A percentile compares a stretch with the other conserved stretches of the same genome.
Evolutionary conservation across 2,888 invertebrate species (phyloP).

Genomic region (Habrosyne pyritoides): DNA sequence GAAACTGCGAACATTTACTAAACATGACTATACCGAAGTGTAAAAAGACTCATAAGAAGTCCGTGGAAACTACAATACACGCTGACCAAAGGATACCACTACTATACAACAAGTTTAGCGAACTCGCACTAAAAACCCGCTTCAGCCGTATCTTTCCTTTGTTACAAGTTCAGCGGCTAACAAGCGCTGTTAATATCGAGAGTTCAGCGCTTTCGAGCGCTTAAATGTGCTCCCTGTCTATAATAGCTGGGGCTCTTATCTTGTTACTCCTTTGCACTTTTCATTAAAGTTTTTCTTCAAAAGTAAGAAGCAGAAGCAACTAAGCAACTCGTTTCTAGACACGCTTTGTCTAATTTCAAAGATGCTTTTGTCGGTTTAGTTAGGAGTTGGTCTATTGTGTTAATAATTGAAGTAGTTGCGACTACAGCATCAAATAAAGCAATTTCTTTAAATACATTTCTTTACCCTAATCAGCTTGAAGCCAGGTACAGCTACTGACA

Average conservation of each 20-base stretch:
- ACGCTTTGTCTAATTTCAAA: constrained; percentile 26
- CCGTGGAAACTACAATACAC: not conserved
- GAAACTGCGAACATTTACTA: not conserved
- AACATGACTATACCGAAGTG: not conserved
- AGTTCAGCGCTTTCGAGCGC: constrained; percentile 9
- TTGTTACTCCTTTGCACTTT: constrained; percentile 18
- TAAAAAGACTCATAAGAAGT: not conserved
- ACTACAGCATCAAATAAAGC: not conserved
- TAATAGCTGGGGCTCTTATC: constrained; percentile 17
- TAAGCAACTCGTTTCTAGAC: constrained; percentile 13
- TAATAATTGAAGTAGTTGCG: not conserved
- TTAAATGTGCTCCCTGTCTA: constrained; percentile 7
- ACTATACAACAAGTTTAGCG: constrained; percentile 3
- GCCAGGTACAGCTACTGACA: too few relatives aligned
- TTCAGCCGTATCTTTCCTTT: constrained; percentile 3
- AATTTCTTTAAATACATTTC: not conserved
- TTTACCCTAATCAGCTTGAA: too few relatives aligned
- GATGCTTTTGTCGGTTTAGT: not conserved
- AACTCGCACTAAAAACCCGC: not conserved
- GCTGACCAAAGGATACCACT: not conserved
- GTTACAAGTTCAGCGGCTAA: constrained; percentile 14
- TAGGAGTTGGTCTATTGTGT: not conserved
- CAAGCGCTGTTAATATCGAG: constrained; percentile 13
- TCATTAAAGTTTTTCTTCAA: constrained; percentile 21
- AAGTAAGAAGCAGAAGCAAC: constrained; percentile 1